Percentiles rank a stretch among this genome's conserved stretches.
phyloP scores from a whole-genome alignment of 2,113 vertebrate species.

The Alligator mississippiensis region DNA sequence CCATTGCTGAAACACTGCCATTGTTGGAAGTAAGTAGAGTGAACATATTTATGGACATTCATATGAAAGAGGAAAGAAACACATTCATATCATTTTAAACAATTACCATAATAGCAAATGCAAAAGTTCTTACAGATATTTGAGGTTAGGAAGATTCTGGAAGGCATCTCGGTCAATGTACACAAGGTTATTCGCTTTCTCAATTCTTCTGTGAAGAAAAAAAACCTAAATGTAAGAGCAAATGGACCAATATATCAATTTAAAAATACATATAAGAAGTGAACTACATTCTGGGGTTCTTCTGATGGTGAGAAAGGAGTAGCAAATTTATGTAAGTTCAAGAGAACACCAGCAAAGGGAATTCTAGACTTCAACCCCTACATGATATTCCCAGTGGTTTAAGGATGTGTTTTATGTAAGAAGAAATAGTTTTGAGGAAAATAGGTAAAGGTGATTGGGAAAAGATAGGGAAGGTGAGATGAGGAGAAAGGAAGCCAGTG shows the following conservation, averaged over 20 bases:
- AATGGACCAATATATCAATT: not conserved
- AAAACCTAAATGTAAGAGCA: constrained; percentile 26
- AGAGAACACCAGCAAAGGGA: not conserved
- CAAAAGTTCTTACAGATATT: constrained; percentile 83
- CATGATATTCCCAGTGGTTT: not conserved
- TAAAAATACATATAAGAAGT: not conserved
- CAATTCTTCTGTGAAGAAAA: constrained; percentile 82
- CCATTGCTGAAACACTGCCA: not conserved
- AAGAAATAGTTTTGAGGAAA: not conserved
- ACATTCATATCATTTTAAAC: not conserved
- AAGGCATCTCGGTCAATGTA: constrained; percentile 82
- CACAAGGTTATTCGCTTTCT: constrained; percentile 84
- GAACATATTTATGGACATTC: not conserved
- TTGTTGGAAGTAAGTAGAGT: not conserved
- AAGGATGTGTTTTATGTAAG: not conserved
- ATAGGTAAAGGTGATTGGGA: not conserved
- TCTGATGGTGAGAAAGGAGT: not conserved
- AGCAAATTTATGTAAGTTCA: not conserved
- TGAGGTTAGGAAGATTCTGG: constrained; percentile 82
- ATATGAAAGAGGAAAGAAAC: not conserved
- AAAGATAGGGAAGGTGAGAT: not conserved
- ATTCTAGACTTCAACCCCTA: not conserved
- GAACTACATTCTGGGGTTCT: not conserved
- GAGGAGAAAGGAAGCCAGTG: not conserved
- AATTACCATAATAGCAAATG: not conserved